phyloP scores from a whole-genome alignment of 2,797 vertebrate species.

The Poeciliopsis infans region DNA sequence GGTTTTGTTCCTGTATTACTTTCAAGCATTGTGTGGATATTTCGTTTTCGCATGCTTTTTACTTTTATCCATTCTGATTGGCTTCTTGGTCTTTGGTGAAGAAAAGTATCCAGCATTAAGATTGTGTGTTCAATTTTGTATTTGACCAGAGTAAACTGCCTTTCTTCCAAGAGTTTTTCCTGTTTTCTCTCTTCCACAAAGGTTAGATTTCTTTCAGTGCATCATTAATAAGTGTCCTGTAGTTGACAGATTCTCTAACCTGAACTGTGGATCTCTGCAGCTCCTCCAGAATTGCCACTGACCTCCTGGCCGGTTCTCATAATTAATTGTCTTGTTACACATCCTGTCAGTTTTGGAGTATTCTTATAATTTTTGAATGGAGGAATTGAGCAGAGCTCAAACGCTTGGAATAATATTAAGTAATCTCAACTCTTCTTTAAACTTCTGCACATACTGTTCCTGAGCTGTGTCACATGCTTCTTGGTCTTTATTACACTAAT shows the following conservation, averaged over 20 bases:
- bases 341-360: background rate
- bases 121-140: background rate
- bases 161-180: background rate
- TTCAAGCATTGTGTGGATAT: background rate
- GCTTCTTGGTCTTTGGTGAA: background rate
- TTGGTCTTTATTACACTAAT: background rate
- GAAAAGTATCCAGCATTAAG: background rate
- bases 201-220: background rate
- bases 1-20: background rate
- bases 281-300: background rate
- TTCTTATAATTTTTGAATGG: background rate
- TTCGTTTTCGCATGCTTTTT: background rate
- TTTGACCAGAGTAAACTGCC: background rate
- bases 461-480: background rate
- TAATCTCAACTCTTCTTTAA: background rate
- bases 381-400: background rate
- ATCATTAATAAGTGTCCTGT: background rate
- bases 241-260: background rate
- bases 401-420: background rate
- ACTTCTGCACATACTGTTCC: background rate
- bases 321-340: background rate
- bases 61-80: background rate
- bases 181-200: background rate
- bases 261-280: background rate
- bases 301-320: background rate